Conservation (phyloP, 2,888 invertebrate species). For the Cryptus armator region DNA sequence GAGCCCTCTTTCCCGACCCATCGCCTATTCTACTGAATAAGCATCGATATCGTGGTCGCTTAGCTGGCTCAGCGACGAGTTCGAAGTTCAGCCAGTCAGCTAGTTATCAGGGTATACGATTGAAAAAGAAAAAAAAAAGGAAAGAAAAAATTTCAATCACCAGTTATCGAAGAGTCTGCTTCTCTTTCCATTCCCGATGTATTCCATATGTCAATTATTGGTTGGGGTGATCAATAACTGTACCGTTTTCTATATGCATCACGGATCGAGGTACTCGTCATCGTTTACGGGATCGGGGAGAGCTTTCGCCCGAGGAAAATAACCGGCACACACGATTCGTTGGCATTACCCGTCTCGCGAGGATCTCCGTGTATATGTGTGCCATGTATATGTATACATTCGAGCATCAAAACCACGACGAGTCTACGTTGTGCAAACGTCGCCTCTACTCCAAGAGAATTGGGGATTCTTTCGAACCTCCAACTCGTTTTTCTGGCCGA, state of each 20-base stretch:
- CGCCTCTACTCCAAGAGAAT: constrained; percentile 38
- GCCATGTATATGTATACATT: neutral
- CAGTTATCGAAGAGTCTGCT: neutral
- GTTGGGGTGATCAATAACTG: too few relatives aligned
- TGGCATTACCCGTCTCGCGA: constrained; percentile 47
- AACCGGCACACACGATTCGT: constrained; percentile 38
- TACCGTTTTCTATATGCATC: too few relatives aligned
- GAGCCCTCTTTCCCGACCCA: constrained; percentile 48
- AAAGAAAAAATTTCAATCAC: neutral
- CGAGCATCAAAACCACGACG: neutral
- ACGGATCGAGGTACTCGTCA: too few relatives aligned
- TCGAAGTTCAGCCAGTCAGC: constrained; percentile 25
- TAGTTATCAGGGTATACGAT: constrained; percentile 17
- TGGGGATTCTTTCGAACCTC: constrained; percentile 47
- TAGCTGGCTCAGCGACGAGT: constrained; percentile 57
- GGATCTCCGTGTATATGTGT: neutral
- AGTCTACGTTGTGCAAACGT: constrained; percentile 39
- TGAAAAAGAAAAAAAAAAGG: neutral
- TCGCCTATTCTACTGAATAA: constrained; percentile 66
- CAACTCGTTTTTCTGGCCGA: constrained; percentile 16
- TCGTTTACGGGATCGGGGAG: constrained; percentile 1
- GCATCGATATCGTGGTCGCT: constrained; percentile 52
- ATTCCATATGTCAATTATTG: neutral
- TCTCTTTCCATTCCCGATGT: constrained; percentile 19
- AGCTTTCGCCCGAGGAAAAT: neutral